A percentile compares a stretch with the other conserved stretches of the same genome.
phyloP scores from a whole-genome alignment of 2,888 invertebrate genomes.

The Alsophila aescularia region DNA sequence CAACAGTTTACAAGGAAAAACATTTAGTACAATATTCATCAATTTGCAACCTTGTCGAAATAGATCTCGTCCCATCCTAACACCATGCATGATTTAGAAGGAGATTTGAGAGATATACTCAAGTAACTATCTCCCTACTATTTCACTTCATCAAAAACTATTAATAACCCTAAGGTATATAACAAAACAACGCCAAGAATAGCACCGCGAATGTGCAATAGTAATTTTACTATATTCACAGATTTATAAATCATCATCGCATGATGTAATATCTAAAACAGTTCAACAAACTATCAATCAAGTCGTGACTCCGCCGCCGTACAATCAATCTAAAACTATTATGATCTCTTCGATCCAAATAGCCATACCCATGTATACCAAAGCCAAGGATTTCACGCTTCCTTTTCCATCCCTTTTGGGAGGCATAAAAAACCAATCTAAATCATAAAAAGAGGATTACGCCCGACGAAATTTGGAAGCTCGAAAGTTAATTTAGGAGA shows the following conservation, averaged over 20 bases:
- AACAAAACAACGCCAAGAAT: no score
- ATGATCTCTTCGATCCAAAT: not conserved
- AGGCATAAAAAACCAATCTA: constrained; percentile 52
- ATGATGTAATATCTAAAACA: constrained; percentile 11
- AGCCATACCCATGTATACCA: not conserved
- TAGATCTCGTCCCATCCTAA: no score
- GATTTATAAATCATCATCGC: constrained; percentile 3
- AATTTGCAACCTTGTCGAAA: no score
- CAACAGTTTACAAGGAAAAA: not conserved
- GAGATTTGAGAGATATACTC: no score
- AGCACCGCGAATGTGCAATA: not conserved
- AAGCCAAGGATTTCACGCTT: constrained; percentile 55
- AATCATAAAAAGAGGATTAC: constrained; percentile 45
- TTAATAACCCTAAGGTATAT: no score
- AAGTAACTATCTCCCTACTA: no score
- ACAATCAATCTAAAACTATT: constrained; percentile 22
- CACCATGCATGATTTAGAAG: no score
- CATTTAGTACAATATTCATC: no score
- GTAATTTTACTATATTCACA: not conserved
- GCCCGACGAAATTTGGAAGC: constrained; percentile 45
- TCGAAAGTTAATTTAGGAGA: constrained; percentile 44
- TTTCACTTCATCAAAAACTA: no score
- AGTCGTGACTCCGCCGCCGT: constrained; percentile 7
- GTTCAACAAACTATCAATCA: constrained; percentile 27
- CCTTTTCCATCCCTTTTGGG: constrained; percentile 58